Conservation (phyloP, 2,888 invertebrate genomes). For the Axea sp. region DNA sequence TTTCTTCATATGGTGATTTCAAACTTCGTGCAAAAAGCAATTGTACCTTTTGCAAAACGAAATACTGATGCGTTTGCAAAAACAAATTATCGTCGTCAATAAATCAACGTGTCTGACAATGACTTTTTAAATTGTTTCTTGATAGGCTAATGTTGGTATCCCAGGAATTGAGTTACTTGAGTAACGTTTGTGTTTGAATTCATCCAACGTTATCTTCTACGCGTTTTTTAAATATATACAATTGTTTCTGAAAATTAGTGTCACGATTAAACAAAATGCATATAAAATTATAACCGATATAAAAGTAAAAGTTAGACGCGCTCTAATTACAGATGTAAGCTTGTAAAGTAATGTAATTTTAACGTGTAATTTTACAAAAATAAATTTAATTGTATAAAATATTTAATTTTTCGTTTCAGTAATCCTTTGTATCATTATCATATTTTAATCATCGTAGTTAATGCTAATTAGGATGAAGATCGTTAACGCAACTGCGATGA, state of each 20-base stretch:
- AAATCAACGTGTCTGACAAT: slow-evolving; percentile 44
- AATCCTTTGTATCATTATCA: slow-evolving; percentile 20
- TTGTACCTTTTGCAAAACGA: slow-evolving; percentile 23
- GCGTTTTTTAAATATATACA: not conserved
- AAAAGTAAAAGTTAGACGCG: no score
- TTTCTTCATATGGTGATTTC: slow-evolving; percentile 6
- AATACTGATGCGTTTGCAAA: slow-evolving; percentile 27
- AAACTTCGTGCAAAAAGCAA: slow-evolving; percentile 11
- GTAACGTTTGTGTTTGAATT: not conserved
- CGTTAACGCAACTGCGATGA: slow-evolving; percentile 39
- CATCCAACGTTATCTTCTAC: not conserved
- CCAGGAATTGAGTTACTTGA: slow-evolving; percentile 26
- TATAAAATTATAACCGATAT: no score
- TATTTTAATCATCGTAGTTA: slow-evolving; percentile 16
- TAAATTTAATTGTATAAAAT: slow-evolving; percentile 2
- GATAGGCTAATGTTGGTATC: slow-evolving; percentile 36
- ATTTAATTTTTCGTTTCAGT: not conserved
- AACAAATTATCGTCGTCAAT: slow-evolving; percentile 39
- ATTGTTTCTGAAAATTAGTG: no score
- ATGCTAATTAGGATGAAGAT: slow-evolving; percentile 30
- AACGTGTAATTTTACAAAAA: no score
- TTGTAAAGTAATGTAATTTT: no score
- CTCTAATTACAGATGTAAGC: no score
- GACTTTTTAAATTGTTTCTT: slow-evolving; percentile 28
- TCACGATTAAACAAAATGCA: no score